Evolutionary conservation across 2,888 invertebrate species (phyloP), one percentile per base, ranked within the genome.

Genomic region (Plagiodera versicolora): DNA sequence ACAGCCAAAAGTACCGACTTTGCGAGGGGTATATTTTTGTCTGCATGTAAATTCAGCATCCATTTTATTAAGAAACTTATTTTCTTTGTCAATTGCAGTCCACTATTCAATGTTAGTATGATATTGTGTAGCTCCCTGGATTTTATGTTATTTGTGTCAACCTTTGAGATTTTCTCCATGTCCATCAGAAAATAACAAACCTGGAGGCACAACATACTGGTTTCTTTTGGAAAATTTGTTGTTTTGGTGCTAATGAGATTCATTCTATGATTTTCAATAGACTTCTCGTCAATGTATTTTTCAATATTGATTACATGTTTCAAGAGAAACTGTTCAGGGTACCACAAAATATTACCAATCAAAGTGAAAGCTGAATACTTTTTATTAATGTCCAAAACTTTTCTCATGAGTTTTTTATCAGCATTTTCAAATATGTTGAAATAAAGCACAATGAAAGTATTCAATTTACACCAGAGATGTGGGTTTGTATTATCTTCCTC

Each of bases 261-360:
- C 65, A 87, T 84, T 35, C 89, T 83, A 45, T 78, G 73, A 30
- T 74, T 74, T 44, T 77, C 75, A 5, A 83, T 78, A 11, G 75
- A 72, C 68, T 81, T 79, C 63, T 77, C 72, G 82, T 84, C 79
- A 77, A 84, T 79, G 78, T 80, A 78, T 78, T 84, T 78, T 80
- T 83, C 77, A 79, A 86, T 75, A 70, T 88, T 79, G 69, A 86
- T 82, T 64, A 86, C 81, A 77, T 87, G 85, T 68, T 85, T 85
- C 48, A 83, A 80, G 2, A 97, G 82, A 80, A 96, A 97, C 69
- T 87, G 85, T 75, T 90, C 91, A 0, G 96, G 93, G 73, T 90
- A 88, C 94, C 95, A 97, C 56, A 93, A 79, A 14, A 91, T 83
- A 74, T 91, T 91, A 1, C 93, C 94, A 60, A 87, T 84, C 30